These are phyloP conservation scores for Nematostella vectensis DNA, from an alignment of 92 coral and sea anemone species.

Conservation along the genomic window DNA sequence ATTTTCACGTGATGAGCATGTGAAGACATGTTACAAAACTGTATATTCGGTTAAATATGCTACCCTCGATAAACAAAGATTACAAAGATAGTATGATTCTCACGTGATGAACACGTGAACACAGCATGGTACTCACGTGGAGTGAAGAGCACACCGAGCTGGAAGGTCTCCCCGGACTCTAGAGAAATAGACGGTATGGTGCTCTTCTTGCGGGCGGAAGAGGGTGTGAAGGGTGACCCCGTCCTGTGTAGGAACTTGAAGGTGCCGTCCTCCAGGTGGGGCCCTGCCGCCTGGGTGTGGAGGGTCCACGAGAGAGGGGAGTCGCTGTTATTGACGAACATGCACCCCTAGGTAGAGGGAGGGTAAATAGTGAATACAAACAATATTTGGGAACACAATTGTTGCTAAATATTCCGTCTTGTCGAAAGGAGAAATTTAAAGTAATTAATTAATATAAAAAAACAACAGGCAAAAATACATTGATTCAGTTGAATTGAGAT, in stretches of 20 bases:
- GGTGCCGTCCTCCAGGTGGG: constrained; percentile 77
- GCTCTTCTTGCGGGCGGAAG: constrained; percentile 60
- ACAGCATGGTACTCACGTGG: constrained; percentile 78
- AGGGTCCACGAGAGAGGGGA: constrained; percentile 77
- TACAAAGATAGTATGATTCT: too few relatives aligned
- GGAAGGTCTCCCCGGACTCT: constrained; percentile 88
- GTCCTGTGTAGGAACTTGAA: constrained; percentile 91
- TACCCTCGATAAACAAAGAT: too few relatives aligned
- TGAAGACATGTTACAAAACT: too few relatives aligned
- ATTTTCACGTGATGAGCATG: too few relatives aligned
- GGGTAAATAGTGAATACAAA: too few relatives aligned
- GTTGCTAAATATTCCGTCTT: not conserved
- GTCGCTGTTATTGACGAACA: constrained; percentile 95
- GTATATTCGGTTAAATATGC: too few relatives aligned
- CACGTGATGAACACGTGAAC: too few relatives aligned
- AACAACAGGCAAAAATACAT: too few relatives aligned
- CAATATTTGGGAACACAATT: not conserved
- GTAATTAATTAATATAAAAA: too few relatives aligned
- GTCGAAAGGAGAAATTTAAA: too few relatives aligned
- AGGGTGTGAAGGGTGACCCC: constrained; percentile 83
- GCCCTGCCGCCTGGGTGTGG: constrained; percentile 59
- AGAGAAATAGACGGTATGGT: constrained; percentile 66
- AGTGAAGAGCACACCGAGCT: constrained; percentile 85
- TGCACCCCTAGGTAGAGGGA: constrained; percentile 60
- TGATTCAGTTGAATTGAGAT: too few relatives aligned